Evolutionary conservation across 2,797 vertebrate species (phyloP), one percentile per base, ranked within the genome.

Genomic region (Pipistrellus kuhlii): DNA sequence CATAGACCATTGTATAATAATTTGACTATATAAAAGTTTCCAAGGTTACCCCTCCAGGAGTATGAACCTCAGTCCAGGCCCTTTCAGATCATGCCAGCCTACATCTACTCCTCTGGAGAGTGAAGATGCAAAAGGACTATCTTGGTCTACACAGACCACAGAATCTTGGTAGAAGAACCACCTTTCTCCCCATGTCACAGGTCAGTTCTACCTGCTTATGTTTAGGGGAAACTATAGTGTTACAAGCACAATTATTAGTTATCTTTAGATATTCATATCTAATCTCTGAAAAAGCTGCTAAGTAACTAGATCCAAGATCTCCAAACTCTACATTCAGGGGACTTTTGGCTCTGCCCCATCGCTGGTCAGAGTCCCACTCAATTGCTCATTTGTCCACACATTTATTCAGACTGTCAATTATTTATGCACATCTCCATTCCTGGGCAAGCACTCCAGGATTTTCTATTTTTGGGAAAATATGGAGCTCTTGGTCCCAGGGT

Each of bases 381-480:
- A 25, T 38, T 68, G 41, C 27, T 87, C 46, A 75, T 57, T 55
- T 94, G 44, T 76, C 71, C 62, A 91, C 92, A 93, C 86, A 90
- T 82, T 90, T 94, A 57, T 68, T 93, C 68, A 90, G 27, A 13
- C 11, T 55, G 25, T 93, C 51, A 87, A n/a, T 86, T 88, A 84
- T 88, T 90, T 76, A 62, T 48, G 38, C 30, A 48, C 69, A 27
- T 94, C n/a, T 78, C 81, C 75, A 88, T 93, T 97, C 94, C 96
- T 97, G 89, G 96, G 89, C 94, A 98, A 97, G 88, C 90, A 62
- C 48, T 95, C 93, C 25, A 27, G 51, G 97, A 78, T 96, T 81
- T 93, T 82, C 94, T 77, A 96, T 32, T 97, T 97, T 96, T 94
- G 95, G 91, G 96, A 84, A 94, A 96, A 92, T 85, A 92, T 91